Base-by-base conservation (phyloP, 2,888 invertebrate genomes). In the Gari tellinella region DNA sequence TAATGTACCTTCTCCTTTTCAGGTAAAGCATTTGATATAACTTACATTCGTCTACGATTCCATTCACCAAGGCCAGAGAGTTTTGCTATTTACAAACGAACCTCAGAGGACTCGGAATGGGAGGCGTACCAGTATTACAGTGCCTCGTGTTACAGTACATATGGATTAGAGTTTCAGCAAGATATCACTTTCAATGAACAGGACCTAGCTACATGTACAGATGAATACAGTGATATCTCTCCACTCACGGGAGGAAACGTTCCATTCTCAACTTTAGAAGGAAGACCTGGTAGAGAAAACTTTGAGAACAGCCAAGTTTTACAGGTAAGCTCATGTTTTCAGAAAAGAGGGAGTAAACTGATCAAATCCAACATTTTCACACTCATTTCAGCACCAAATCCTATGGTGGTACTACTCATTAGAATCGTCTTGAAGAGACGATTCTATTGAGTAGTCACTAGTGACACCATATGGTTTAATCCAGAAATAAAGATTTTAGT, bases 21-120 rank as follows among this genome's bases (percentile, higher is more conserved):
- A 98, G 99, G 96, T 40, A 99, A 99, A 93, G 95, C 98, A 0
- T 99, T 97, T 92, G 99, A 99, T 90, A 97, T 99, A 78, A 99
- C 99, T 0, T 99, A 99, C 92, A 96, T 99, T 25, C 94, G 97
- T 61, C 94, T 99, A 66, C 95, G 97, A 89, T 99, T 98, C 93
- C 96, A 97, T 89, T 98, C 98, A 0, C 97, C 98, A 0, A 94
- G 99, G 66, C 99, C 99, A 0, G 99, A 99, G 91, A 98, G 98
- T 91, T 99, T 99, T 93, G 96, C 97, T 23, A 96, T 99, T 86
- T 99, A 96, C 93, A 98, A 98, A 92, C 95, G 97, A 84, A 86
- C 88, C n/a, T 76, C 76, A 2, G 94, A 87, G 94, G 48, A 94
- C 94, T 70, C 95, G 95, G 90, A 94, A 94, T 89, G 96, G 96